These are phyloP conservation scores for Heliconius ethilla DNA, from an alignment of 2,888 invertebrate species.

Conservation along the genomic window DNA sequence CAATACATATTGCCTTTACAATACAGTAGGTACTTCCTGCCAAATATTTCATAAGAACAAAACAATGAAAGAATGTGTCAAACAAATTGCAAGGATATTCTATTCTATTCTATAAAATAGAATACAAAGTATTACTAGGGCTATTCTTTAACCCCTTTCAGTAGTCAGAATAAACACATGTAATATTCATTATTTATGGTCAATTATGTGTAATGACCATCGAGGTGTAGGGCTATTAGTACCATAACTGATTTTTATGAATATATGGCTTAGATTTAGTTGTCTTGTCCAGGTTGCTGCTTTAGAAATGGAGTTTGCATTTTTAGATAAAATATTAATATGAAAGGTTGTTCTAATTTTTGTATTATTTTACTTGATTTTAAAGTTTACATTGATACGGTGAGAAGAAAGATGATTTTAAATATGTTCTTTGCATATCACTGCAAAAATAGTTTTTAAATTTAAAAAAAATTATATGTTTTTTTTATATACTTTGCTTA, in stretches of 20 bases:
- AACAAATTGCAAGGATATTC: slow-evolving; percentile 41
- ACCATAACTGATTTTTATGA: slow-evolving; percentile 59
- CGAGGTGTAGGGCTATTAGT: slow-evolving; percentile 65
- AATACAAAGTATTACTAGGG: slow-evolving; percentile 38
- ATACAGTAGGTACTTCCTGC: neutral
- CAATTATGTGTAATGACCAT: slow-evolving; percentile 74
- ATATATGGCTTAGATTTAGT: slow-evolving; percentile 61
- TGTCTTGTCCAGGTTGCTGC: slow-evolving; percentile 52
- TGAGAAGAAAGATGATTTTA: neutral
- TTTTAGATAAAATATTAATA: neutral
- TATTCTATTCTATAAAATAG: slow-evolving; percentile 26
- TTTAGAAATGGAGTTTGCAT: neutral
- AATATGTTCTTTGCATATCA: too few species aligned
- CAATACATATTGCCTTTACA: neutral
- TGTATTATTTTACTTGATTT: neutral
- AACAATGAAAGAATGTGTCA: slow-evolving; percentile 25
- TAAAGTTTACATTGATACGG: neutral
- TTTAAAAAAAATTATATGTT: too few species aligned
- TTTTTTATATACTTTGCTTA: too few species aligned
- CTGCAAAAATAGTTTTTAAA: too few species aligned
- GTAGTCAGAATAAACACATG: slow-evolving; percentile 71
- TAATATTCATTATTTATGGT: slow-evolving; percentile 78
- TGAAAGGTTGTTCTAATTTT: neutral
- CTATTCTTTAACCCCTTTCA: slow-evolving; percentile 53
- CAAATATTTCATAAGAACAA: slow-evolving; percentile 15